Evolutionary conservation across 2,797 vertebrate species (phyloP).

Genomic region (Acanthis flammea): DNA sequence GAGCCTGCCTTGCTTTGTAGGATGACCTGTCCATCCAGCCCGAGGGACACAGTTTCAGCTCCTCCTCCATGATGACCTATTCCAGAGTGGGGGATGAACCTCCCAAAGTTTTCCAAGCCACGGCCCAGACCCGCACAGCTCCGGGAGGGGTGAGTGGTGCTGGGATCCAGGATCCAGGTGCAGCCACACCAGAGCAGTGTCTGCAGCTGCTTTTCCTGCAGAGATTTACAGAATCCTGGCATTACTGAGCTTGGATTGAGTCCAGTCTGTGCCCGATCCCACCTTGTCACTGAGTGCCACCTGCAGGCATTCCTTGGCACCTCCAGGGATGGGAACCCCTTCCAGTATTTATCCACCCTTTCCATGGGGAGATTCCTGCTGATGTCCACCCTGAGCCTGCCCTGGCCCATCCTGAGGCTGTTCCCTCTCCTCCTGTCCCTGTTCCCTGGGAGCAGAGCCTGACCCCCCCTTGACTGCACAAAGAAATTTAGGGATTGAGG

Average conservation of each 20-base stretch:
- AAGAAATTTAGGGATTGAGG: background rate
- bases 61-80: slow-evolving; percentile 91
- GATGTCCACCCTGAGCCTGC: fast-evolving
- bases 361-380: background rate
- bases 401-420: background rate
- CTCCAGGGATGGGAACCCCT: background rate
- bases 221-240: background rate
- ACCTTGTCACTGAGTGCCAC: background rate
- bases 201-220: background rate
- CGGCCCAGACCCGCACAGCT: slow-evolving; percentile 82
- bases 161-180: background rate
- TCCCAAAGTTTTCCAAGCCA: slow-evolving; percentile 90
- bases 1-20: slow-evolving; percentile 59
- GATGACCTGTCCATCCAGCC: slow-evolving; percentile 78
- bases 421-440: background rate
- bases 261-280: fast-evolving
- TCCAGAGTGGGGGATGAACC: slow-evolving; percentile 88
- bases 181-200: background rate
- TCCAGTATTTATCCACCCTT: fast-evolving
- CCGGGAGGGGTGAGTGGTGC: slow-evolving; percentile 88
- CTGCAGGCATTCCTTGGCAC: background rate
- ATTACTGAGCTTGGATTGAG: background rate
- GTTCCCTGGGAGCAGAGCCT: background rate
- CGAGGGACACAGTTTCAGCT: slow-evolving; percentile 85
- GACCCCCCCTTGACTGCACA: background rate